Conservation (phyloP, 92 coral and sea anemone genomes). For the Zoanthus gigantus region DNA sequence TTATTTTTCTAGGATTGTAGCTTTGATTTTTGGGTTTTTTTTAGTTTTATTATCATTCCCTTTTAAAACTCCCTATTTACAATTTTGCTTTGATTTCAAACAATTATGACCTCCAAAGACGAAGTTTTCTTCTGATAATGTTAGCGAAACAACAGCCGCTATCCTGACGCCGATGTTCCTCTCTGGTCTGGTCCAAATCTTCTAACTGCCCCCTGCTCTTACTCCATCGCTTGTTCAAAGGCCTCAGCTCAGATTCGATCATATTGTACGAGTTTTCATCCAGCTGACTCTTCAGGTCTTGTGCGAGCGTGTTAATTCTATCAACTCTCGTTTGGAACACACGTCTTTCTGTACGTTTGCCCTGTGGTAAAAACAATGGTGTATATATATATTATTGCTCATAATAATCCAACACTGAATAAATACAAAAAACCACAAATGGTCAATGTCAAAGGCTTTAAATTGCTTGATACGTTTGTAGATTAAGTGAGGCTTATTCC, state of each 20-base stretch:
- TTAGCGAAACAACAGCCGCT: slow-evolving; percentile 6
- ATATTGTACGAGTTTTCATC: slow-evolving; percentile 31
- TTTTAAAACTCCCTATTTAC: too few species aligned
- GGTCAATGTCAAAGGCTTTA: too few species aligned
- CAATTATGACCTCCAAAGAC: slow-evolving; percentile 8
- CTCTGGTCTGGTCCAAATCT: slow-evolving; percentile 12
- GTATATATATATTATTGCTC: too few species aligned
- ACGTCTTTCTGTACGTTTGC: background rate
- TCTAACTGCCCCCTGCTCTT: slow-evolving; percentile 37
- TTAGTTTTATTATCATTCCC: too few species aligned
- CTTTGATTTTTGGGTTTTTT: too few species aligned
- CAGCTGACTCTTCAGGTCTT: slow-evolving; percentile 21
- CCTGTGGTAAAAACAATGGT: background rate
- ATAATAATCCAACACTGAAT: too few species aligned
- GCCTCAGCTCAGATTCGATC: slow-evolving; percentile 26
- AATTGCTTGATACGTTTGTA: too few species aligned
- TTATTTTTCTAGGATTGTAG: too few species aligned
- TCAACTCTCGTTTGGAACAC: slow-evolving; percentile 18
- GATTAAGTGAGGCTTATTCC: too few species aligned
- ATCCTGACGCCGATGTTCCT: background rate
- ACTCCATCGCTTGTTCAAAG: slow-evolving; percentile 38
- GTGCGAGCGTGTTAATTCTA: slow-evolving; percentile 37
- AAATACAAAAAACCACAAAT: too few species aligned
- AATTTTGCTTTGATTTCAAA: background rate
- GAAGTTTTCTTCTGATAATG: slow-evolving; percentile 32